A percentile compares a stretch with the other conserved stretches of the same genome.
phyloP scores from a whole-genome alignment of 2,888 invertebrate species.

The Dyspetes luteomarginatus region DNA sequence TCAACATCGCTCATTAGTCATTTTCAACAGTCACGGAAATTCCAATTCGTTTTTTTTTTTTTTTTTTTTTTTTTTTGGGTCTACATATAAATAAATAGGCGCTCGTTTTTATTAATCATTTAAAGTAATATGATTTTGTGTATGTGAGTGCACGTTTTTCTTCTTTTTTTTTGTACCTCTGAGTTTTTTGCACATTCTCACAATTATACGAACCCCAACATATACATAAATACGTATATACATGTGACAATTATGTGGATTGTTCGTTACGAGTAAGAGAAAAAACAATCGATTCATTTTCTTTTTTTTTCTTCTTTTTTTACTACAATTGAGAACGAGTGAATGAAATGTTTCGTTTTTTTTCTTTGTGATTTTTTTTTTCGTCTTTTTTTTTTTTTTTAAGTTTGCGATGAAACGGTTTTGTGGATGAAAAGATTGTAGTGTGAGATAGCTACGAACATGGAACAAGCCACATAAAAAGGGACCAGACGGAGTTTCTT shows the following conservation, averaged over 20 bases:
- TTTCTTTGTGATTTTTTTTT: background rate
- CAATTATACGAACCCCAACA: too few species aligned
- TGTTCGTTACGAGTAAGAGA: constrained; percentile 60
- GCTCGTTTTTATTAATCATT: too few species aligned
- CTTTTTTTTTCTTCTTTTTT: background rate
- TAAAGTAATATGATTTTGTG: too few species aligned
- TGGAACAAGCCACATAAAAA: constrained; percentile 81
- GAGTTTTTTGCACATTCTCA: constrained; percentile 15
- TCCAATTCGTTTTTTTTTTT: too few species aligned
- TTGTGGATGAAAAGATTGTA: constrained; percentile 47
- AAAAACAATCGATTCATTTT: background rate
- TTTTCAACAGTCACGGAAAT: too few species aligned
- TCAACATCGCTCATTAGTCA: too few species aligned
- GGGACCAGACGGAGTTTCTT: constrained; percentile 73
- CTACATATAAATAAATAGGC: too few species aligned
- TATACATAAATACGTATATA: constrained; percentile 49
- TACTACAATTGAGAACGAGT: too few species aligned
- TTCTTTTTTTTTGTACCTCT: too few species aligned
- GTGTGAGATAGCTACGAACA: constrained; percentile 74
- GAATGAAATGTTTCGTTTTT: background rate
- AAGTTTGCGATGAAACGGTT: background rate
- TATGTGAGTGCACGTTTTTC: too few species aligned
- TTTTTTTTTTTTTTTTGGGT: too few species aligned
- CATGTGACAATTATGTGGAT: constrained; percentile 63
- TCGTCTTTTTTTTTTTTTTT: background rate